Conservation (phyloP, 2,888 invertebrate genomes). For the Tortrix viridana region DNA sequence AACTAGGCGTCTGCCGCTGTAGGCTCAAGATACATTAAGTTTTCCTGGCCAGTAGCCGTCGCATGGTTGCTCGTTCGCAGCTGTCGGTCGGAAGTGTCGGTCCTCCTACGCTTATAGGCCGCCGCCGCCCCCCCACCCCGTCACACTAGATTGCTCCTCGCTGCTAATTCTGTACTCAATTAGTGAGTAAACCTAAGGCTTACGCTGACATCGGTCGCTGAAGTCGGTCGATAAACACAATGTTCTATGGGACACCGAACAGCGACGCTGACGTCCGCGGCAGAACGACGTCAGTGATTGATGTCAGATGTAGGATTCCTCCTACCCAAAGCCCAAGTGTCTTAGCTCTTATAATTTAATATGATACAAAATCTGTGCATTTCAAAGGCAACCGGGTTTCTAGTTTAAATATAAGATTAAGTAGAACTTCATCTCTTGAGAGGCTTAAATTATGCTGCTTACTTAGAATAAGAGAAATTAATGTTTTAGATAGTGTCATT, state of each 20-base stretch:
- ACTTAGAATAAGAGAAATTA: no score
- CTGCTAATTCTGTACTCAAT: slow-evolving; percentile 57
- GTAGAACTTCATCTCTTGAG: no score
- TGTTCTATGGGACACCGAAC: no score
- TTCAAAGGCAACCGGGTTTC: not conserved
- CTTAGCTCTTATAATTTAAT: slow-evolving; percentile 43
- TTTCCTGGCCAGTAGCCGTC: slow-evolving; percentile 33
- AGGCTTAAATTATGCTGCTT: no score
- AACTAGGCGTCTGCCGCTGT: slow-evolving; percentile 44
- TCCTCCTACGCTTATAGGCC: slow-evolving; percentile 40
- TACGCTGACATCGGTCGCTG: no score
- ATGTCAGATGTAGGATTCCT: no score
- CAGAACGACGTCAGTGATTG: no score
- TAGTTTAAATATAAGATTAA: no score
- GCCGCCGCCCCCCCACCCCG: slow-evolving; percentile 35
- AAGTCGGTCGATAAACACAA: no score
- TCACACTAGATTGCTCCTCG: slow-evolving; percentile 50
- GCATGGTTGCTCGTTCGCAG: not conserved
- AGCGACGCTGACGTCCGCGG: no score
- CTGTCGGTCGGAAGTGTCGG: slow-evolving; percentile 19
- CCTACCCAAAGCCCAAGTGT: slow-evolving; percentile 45
- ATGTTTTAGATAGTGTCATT: no score
- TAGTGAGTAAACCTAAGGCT: no score
- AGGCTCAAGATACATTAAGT: slow-evolving; percentile 33
- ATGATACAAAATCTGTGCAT: slow-evolving; percentile 40